A percentile compares a stretch with the other conserved stretches of the same genome.
These are phyloP conservation scores for Pegoplata infirma DNA, from an alignment of 2,888 invertebrate genomes.

Conservation along the genomic window DNA sequence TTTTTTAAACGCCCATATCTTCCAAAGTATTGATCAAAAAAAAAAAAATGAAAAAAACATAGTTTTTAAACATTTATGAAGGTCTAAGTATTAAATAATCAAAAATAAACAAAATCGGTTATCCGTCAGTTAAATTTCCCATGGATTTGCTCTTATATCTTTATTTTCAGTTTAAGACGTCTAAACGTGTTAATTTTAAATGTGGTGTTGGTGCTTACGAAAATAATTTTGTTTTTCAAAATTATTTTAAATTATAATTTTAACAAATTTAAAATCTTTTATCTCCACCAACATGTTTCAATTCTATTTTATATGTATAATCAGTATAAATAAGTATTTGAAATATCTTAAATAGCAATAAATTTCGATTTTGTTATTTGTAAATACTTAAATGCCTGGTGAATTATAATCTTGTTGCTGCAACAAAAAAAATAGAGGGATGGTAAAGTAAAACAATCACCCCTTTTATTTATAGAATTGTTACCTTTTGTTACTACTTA, in stretches of 20 bases:
- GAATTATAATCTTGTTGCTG: conserved; percentile 74
- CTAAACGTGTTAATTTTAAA: too few relatives aligned
- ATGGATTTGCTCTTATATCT: too few relatives aligned
- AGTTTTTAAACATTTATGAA: too few relatives aligned
- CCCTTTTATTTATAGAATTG: conserved; percentile 12
- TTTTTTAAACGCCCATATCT: too few relatives aligned
- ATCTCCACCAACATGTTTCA: conserved; percentile 10
- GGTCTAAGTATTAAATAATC: too few relatives aligned
- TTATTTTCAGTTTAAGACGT: too few relatives aligned
- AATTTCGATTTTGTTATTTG: conserved; percentile 75
- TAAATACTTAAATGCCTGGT: conserved; percentile 76
- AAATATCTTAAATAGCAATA: conserved; percentile 76
- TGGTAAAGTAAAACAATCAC: conserved; percentile 16
- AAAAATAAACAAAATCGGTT: too few relatives aligned
- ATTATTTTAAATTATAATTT: conserved; percentile 38
- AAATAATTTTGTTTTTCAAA: not conserved
- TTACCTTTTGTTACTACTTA: conserved; percentile 37
- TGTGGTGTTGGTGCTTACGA: not conserved
- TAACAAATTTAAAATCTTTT: conserved; percentile 41
- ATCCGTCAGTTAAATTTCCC: too few relatives aligned
- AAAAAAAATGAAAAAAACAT: too few relatives aligned
- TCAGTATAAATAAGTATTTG: conserved; percentile 52
- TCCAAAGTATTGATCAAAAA: too few relatives aligned
- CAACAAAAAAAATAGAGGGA: conserved; percentile 15
- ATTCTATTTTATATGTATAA: too few relatives aligned